Conservation (phyloP, 37 sponge, comb jelly and placozoan species). For the Spongilla lacustris region DNA sequence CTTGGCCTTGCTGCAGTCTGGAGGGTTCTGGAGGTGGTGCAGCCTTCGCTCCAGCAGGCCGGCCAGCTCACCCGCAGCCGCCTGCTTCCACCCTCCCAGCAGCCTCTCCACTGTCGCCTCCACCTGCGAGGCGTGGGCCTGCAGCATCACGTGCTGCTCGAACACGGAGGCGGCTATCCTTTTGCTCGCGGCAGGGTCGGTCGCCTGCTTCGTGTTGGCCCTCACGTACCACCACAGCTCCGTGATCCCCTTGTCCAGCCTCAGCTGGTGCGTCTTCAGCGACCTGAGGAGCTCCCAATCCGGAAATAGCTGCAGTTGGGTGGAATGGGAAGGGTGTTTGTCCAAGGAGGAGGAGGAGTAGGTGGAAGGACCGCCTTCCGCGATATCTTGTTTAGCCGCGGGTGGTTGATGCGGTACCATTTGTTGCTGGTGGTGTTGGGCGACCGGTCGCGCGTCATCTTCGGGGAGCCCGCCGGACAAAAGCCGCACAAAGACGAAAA, state of each 20-base stretch:
- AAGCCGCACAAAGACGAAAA: no score
- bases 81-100: slow-evolving; percentile 31
- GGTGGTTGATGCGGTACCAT: no score
- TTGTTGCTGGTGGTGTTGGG: no score
- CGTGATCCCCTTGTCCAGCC: slow-evolving; percentile 33
- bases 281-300: background rate
- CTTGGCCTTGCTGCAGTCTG: slow-evolving; percentile 42
- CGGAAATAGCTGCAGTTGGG: background rate
- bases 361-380: no score
- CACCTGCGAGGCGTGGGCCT: background rate
- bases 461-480: no score
- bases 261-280: slow-evolving; percentile 24
- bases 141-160: slow-evolving; percentile 26
- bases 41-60: slow-evolving; percentile 46
- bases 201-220: background rate
- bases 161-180: slow-evolving; percentile 1
- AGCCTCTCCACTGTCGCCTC: background rate
- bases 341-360: background rate
- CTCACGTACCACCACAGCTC: slow-evolving; percentile 74
- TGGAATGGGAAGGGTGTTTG: background rate
- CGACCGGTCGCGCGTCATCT: no score
- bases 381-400: no score
- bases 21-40: slow-evolving; percentile 62
- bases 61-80: background rate
- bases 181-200: background rate